Conservation (phyloP, 2,888 invertebrate genomes). For the Therioaphis trifolii region DNA sequence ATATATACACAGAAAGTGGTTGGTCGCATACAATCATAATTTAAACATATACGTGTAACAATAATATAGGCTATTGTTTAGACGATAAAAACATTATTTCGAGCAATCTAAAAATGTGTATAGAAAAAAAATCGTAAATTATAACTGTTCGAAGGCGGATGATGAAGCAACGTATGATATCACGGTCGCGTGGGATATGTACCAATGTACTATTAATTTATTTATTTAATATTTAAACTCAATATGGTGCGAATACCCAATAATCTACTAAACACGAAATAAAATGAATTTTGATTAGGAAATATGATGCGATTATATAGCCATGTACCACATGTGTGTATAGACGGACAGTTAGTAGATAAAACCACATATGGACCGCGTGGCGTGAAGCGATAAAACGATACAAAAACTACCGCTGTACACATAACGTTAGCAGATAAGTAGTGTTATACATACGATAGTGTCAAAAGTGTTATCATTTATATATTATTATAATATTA, state of each 20-base stretch:
- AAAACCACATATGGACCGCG: neutral
- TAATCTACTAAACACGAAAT: neutral
- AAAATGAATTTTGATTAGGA: neutral
- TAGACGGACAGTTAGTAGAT: neutral
- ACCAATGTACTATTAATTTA: neutral
- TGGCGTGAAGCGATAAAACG: neutral
- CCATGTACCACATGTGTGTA: neutral
- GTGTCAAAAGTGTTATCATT: neutral
- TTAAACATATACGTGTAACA: conserved; percentile 37
- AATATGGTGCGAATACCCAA: neutral
- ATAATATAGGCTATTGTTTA: conserved; percentile 51
- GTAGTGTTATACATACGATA: neutral
- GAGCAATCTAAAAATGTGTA: conserved; percentile 14
- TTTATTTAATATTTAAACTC: neutral
- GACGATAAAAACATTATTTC: conserved; percentile 40
- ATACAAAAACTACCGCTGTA: neutral
- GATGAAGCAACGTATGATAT: neutral
- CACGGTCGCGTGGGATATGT: neutral
- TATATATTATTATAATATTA: neutral
- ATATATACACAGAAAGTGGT: conserved; percentile 37
- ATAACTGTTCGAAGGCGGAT: neutral
- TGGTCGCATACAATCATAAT: conserved; percentile 34
- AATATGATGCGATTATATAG: neutral
- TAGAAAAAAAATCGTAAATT: neutral
- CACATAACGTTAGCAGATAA: neutral